Conservation (phyloP, 2,888 invertebrate species). For the Clivina fossor region DNA sequence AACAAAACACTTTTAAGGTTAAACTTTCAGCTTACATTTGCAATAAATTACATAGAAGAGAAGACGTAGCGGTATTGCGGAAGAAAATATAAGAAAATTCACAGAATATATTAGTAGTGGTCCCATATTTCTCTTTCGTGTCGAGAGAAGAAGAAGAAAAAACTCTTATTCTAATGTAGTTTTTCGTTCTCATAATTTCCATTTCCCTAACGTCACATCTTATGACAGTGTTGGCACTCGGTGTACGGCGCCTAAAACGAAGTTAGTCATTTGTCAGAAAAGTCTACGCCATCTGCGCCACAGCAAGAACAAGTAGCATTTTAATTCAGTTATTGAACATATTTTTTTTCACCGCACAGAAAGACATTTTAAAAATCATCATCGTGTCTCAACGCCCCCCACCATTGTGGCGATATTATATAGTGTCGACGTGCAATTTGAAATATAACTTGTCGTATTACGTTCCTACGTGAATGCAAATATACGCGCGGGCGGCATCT, state of each 20-base stretch:
- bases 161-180: slow-evolving; percentile 28
- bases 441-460: slow-evolving; percentile 30
- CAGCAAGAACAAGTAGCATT: slow-evolving; percentile 47
- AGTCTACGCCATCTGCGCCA: slow-evolving; percentile 45
- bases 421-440: slow-evolving; percentile 27
- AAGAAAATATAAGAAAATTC: too few relatives aligned
- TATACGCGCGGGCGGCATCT: too few relatives aligned
- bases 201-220: slow-evolving; percentile 24
- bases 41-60: too few relatives aligned
- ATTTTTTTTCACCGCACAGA: slow-evolving; percentile 52
- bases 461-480: slow-evolving; percentile 20
- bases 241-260: slow-evolving; percentile 46
- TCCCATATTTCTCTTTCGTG: neutral
- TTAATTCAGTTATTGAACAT: slow-evolving; percentile 56
- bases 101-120: neutral
- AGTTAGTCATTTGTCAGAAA: slow-evolving; percentile 54
- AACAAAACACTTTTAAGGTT: too few relatives aligned
- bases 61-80: too few relatives aligned
- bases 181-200: slow-evolving; percentile 29
- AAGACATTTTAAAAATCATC: slow-evolving; percentile 55
- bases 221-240: slow-evolving; percentile 23
- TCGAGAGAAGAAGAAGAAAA: too few relatives aligned
- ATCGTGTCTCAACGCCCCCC: slow-evolving; percentile 42
- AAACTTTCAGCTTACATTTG: too few relatives aligned
- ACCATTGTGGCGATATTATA: slow-evolving; percentile 12